Percentiles rank a stretch among this genome's conserved stretches.
phyloP scores from a whole-genome alignment of 2,888 invertebrate genomes.

The Drosophila pseudotakahashii region DNA sequence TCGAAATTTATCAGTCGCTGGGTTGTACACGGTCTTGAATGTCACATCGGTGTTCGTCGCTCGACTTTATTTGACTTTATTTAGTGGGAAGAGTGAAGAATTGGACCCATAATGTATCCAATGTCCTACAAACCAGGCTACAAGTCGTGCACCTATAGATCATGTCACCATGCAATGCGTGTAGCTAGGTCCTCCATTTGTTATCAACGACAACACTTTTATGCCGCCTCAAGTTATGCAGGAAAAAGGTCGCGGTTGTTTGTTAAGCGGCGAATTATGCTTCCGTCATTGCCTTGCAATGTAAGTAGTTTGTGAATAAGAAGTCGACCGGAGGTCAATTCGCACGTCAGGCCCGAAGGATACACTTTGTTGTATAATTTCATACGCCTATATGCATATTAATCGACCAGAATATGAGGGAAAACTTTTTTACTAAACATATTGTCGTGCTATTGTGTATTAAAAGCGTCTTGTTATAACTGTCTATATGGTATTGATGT shows the following conservation, averaged over 20 bases:
- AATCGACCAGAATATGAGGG: background rate
- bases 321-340: background rate
- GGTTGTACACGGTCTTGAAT: conserved; percentile 13
- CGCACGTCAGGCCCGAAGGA: no score
- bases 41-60: conserved; percentile 1
- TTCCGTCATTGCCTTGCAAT: conserved; percentile 14
- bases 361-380: background rate
- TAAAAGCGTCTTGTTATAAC: conserved; percentile 35
- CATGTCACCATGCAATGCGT: conserved; percentile 23
- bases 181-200: conserved; percentile 21
- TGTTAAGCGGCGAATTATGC: conserved; percentile 19
- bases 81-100: background rate
- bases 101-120: conserved; percentile 43
- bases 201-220: conserved; percentile 36
- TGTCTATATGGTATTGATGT: conserved; percentile 46
- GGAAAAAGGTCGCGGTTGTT: conserved; percentile 25
- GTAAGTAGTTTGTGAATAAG: conserved; percentile 19
- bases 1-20: conserved; percentile 45
- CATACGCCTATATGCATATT: background rate
- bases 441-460: conserved; percentile 24
- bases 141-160: conserved; percentile 35
- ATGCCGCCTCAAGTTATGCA: conserved; percentile 11
- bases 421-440: background rate
- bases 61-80: background rate
- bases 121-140: conserved; percentile 27